A percentile compares a stretch with the other conserved stretches of the same genome.
These are phyloP conservation scores for Bergia puertoricense DNA, from an alignment of 92 coral and sea anemone genomes.

Conservation along the genomic window DNA sequence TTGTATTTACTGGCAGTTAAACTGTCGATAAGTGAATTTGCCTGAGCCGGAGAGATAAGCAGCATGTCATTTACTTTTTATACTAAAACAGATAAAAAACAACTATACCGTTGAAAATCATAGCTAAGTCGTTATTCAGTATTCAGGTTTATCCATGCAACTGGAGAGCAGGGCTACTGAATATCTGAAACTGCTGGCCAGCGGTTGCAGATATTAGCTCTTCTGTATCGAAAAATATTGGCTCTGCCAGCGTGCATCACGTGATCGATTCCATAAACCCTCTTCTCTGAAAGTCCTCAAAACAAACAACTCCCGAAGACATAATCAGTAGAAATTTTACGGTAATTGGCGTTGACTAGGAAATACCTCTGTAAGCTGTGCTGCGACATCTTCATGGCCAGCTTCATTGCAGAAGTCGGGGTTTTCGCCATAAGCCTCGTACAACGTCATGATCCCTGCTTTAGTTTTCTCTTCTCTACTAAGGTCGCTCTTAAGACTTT, in stretches of 20 bases:
- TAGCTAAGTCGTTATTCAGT: too few relatives aligned
- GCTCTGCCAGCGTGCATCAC: too few relatives aligned
- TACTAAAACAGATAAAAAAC: not conserved
- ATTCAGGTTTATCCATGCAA: too few relatives aligned
- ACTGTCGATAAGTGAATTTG: conserved; percentile 92
- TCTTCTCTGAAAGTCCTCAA: too few relatives aligned
- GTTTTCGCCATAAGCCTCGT: conserved; percentile 81
- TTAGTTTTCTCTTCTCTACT: conserved; percentile 86
- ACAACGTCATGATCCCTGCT: conserved; percentile 82
- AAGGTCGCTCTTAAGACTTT: conserved; percentile 64
- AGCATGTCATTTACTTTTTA: not conserved
- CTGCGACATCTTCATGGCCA: conserved; percentile 89
- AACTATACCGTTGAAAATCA: too few relatives aligned
- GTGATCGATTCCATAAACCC: too few relatives aligned
- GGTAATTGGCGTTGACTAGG: not conserved
- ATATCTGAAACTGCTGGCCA: too few relatives aligned
- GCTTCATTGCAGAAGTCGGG: conserved; percentile 90
- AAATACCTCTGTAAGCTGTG: conserved; percentile 84
- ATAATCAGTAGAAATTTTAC: not conserved
- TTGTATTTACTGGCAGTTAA: conserved; percentile 84
- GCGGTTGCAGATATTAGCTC: too few relatives aligned
- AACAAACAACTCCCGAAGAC: too few relatives aligned
- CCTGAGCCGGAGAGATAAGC: conserved; percentile 56
- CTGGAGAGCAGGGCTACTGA: too few relatives aligned
- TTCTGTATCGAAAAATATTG: too few relatives aligned